Percentiles rank a stretch among this genome's conserved stretches.
These are phyloP conservation scores for Gorsachius goisagi DNA, from an alignment of 2,113 vertebrate genomes.

Conservation along the genomic window DNA sequence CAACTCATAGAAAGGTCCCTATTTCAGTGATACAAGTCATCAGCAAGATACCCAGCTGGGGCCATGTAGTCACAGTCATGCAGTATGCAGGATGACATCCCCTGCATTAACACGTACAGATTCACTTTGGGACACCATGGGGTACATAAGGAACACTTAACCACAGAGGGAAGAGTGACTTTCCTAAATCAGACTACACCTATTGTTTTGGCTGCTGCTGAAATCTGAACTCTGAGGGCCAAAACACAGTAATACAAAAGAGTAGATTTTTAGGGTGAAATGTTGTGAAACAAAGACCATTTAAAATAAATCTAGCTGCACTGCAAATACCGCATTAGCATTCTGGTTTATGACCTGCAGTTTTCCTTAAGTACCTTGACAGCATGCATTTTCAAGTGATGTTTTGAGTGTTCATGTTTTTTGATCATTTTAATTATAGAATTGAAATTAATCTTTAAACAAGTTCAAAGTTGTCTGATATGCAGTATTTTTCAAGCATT, in stretches of 20 bases:
- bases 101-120: not conserved
- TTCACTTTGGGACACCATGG: not conserved
- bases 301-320: not conserved
- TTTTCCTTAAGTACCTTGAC: slow-evolving; percentile 8
- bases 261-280: not conserved
- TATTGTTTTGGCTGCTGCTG: not conserved
- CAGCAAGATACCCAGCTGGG: not conserved
- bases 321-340: slow-evolving; percentile 24
- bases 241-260: not conserved
- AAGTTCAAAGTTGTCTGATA: not conserved
- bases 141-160: slow-evolving; percentile 2
- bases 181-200: not conserved
- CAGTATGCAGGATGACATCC: not conserved
- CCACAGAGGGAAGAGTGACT: not conserved
- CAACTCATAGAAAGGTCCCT: not conserved
- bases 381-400: slow-evolving; percentile 52
- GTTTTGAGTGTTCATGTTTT: not conserved
- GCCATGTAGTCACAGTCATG: not conserved
- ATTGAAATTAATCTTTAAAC: slow-evolving; percentile 36
- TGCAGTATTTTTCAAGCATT: slow-evolving; percentile 53
- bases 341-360: slow-evolving; percentile 26
- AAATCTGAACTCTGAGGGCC: not conserved
- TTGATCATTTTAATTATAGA: slow-evolving; percentile 9
- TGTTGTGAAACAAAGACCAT: not conserved
- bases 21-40: not conserved